Evolutionary conservation across 2,113 vertebrate genomes (phyloP).

Genomic region (Myodes glareolus): DNA sequence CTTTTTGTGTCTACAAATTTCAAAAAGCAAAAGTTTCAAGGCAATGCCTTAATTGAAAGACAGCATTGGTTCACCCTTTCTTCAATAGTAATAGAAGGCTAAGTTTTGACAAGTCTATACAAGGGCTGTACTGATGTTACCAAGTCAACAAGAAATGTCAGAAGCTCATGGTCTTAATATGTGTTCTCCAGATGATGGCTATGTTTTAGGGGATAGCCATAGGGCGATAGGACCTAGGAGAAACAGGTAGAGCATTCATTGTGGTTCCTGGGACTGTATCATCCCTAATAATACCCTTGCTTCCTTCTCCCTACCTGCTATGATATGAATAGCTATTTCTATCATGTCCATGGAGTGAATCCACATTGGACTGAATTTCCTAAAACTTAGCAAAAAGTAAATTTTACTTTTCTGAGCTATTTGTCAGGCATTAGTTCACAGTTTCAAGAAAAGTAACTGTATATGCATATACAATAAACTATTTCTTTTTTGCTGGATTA

Average conservation of each 20-base stretch:
- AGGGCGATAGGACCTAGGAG: no score
- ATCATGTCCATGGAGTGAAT: neutral
- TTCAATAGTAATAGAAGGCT: neutral
- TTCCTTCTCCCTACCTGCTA: neutral
- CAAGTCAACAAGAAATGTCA: neutral
- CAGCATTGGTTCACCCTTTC: neutral
- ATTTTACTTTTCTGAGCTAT: neutral
- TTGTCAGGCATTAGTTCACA: neutral
- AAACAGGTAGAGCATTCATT: neutral
- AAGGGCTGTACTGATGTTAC: rapidly evolving
- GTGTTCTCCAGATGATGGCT: neutral
- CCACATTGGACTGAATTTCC: neutral
- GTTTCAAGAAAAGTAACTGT: neutral
- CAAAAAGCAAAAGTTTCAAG: neutral
- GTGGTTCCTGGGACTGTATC: neutral
- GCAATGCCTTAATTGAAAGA: neutral
- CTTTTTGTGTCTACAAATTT: neutral
- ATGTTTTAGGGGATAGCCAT: neutral
- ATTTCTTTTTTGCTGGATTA: neutral
- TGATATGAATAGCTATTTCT: neutral
- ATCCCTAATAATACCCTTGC: neutral
- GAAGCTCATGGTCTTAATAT: neutral
- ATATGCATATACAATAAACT: neutral
- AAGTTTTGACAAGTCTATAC: neutral
- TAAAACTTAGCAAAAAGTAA: neutral